Percentiles rank a stretch among this genome's conserved stretches.
Conservation (phyloP, 2,888 invertebrate species). For the Andrena dorsata region DNA sequence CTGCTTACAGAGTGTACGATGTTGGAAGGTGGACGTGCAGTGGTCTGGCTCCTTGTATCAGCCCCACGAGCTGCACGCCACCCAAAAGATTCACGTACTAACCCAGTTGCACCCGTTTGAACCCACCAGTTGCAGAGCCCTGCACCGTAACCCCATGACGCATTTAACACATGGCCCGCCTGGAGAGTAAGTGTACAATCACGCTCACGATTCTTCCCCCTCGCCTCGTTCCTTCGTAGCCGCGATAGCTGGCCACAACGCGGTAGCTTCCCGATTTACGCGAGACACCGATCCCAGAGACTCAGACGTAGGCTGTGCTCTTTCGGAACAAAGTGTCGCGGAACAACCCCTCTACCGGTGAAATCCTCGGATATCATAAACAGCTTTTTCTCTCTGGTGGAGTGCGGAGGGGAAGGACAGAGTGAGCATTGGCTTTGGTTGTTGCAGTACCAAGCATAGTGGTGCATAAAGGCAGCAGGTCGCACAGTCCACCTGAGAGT, state of each 20-base stretch:
- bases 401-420: neutral
- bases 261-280: no score
- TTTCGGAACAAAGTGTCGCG: no score
- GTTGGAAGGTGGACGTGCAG: conserved; percentile 78
- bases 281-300: no score
- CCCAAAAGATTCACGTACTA: conserved; percentile 81
- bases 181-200: conserved; percentile 80
- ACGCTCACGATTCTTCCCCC: conserved; percentile 43
- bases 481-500: conserved; percentile 81
- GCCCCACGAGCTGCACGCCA: conserved; percentile 79
- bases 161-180: conserved; percentile 81
- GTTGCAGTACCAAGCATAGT: conserved; percentile 84
- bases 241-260: neutral
- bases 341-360: neutral
- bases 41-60: conserved; percentile 76
- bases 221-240: neutral
- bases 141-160: conserved; percentile 77
- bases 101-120: conserved; percentile 79
- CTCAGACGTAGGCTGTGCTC: no score
- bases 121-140: conserved; percentile 72
- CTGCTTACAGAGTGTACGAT: conserved; percentile 77
- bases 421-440: conserved; percentile 32
- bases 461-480: conserved; percentile 82
- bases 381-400: neutral
- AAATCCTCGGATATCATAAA: neutral